Evolutionary conservation across 2,888 invertebrate species (phyloP), one percentile per base, ranked within the genome.

Genomic region (Elysia crispata): DNA sequence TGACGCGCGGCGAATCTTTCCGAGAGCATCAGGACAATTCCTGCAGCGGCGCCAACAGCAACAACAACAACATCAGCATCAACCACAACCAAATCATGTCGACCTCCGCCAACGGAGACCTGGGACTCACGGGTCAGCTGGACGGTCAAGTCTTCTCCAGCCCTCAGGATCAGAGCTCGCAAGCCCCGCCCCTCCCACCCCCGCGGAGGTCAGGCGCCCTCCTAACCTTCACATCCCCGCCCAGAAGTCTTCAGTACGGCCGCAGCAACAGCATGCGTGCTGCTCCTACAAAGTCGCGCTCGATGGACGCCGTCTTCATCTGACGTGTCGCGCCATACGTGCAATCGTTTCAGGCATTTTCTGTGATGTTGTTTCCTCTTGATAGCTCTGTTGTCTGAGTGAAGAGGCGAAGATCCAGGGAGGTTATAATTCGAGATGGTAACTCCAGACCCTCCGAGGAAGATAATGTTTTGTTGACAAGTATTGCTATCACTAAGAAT

Each of bases 251-350:
- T 23, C 62, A 31, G 18, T 60, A 60, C 57, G 73, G 78, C 72
- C 77, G 41, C 1, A 67, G 69, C 15, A 81, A 80, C 77, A 83
- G 82, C 76, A 78, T 82, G 30, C 83, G 82, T 15, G 78, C 79
- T 23, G 82, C 11, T 41, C 41, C 3, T 41, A 11, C 11, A 41
- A 41, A 41, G 41, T 41, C 41, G 5, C 41, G 41, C 41, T 41
- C 41, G 5, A 41, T 41, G 41, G 41, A 41, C 41, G 41, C 41
- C 3, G 41, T 41, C 5, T 41, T 41, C 41, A 41, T 41, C 41
- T 41, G 41, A 41, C 11, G 1, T 23, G n/a, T 25, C 20, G 15
- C 15, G 25, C 28, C 28, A 30, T 0, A n/a, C n/a, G n/a, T n/a
- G n/a, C n/a, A 1, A 66, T 25, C 18, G 15, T 23, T 1, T 25